These are phyloP conservation scores for Drosophila anomelani DNA, from an alignment of 2,888 invertebrate species.

Conservation along the genomic window DNA sequence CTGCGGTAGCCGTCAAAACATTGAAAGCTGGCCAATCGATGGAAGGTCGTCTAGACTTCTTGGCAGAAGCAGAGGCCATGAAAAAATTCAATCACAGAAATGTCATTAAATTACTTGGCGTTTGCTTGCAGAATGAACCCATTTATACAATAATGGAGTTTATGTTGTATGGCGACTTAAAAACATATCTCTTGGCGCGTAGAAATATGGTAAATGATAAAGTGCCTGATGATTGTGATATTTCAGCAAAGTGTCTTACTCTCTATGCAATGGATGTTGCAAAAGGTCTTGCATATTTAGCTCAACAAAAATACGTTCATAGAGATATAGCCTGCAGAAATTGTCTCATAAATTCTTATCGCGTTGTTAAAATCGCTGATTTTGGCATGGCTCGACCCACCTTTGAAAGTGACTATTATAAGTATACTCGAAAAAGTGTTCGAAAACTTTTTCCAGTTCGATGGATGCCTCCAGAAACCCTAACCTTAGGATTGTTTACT, in stretches of 20 bases:
- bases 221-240: slow-evolving; percentile 88
- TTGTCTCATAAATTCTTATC: slow-evolving; percentile 90
- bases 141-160: slow-evolving; percentile 97
- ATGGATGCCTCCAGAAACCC: slow-evolving; percentile 97
- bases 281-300: slow-evolving; percentile 93
- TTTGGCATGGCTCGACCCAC: slow-evolving; percentile 97
- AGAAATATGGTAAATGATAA: slow-evolving; percentile 91
- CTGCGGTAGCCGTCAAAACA: slow-evolving; percentile 95
- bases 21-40: slow-evolving; percentile 92
- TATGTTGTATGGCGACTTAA: slow-evolving; percentile 96
- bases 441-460: slow-evolving; percentile 89
- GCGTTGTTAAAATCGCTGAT: slow-evolving; percentile 91
- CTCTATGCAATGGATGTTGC: slow-evolving; percentile 95
- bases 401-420: slow-evolving; percentile 95
- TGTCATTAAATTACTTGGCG: slow-evolving; percentile 93
- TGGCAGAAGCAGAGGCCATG: slow-evolving; percentile 97
- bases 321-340: slow-evolving; percentile 93
- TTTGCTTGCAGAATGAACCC: slow-evolving; percentile 94
- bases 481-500: slow-evolving; percentile 93
- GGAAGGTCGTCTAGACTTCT: slow-evolving; percentile 95
- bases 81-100: slow-evolving; percentile 96
- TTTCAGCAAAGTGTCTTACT: slow-evolving; percentile 92
- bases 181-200: slow-evolving; percentile 93
- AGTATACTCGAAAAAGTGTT: slow-evolving; percentile 94
- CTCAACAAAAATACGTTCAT: slow-evolving; percentile 94